Base-by-base conservation (phyloP, 2,797 vertebrate genomes). In the Rhabdomys pumilio region DNA sequence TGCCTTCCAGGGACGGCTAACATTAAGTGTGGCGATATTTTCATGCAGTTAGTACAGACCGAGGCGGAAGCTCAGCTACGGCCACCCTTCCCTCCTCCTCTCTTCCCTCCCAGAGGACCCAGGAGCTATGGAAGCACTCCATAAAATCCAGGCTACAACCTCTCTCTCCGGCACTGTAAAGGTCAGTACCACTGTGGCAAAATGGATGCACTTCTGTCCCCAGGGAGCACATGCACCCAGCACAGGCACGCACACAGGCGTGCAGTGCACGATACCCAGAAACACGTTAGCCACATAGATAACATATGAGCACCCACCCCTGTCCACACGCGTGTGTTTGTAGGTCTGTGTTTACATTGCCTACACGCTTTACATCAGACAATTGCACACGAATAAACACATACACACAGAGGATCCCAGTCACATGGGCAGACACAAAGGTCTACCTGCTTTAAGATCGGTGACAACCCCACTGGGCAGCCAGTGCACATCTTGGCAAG, bases 1-100 rank as follows among this genome's bases (percentile, higher is more conserved):
- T 9, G 1, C 1, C 2, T 55, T 59, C 75, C 22, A 4, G 79
- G 47, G 44, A 53, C 11, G 59, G 12, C 29, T 19, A 61, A 15
- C 7, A 22, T 38, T 12, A 17, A 86, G 47, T 0, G 2, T 7
- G 3, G 19, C 14, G 0, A 19, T 1, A 4, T 9, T 5, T 12
- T 47, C n/a, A 1, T 14, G 22, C 38, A 12, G 0, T 22, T 2
- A 11, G 24, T 2, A 0, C 38, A 31, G 22, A 12, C 53, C 1
- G 12, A 47, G 8, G 1, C 53, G n/a, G 12, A 73, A 14, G 29
- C 31, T 14, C 38, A 1, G 1, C 22, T 0, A 17, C 1, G 0
- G 2, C 67, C 22, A 0, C 1, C 0, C 20, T 5, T 5, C 2
- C 14, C 44, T n/a, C 63, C 41, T 47, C 41, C 41, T 26, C 26